These are phyloP conservation scores for Myotis pilosus DNA, from an alignment of 2,797 vertebrate genomes.

Conservation along the genomic window DNA sequence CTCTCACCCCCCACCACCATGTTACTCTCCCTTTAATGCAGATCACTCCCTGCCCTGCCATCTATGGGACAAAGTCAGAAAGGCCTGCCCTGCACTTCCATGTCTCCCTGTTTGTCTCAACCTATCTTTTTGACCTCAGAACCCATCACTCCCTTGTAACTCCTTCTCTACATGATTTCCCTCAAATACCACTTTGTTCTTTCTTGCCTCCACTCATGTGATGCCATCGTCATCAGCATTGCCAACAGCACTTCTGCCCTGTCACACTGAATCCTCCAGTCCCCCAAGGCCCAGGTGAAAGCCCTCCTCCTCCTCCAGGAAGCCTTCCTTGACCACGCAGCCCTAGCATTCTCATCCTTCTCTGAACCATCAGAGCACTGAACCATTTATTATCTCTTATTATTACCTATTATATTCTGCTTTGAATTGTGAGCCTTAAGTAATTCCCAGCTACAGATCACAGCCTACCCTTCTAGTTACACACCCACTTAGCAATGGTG, in stretches of 20 bases:
- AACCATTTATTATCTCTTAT: not conserved
- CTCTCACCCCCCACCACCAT: not conserved
- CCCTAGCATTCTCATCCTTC: not conserved
- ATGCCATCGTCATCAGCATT: not conserved
- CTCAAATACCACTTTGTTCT: not conserved
- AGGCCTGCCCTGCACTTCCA: too few relatives aligned
- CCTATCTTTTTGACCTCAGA: not conserved
- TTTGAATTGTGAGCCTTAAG: constrained; percentile 37
- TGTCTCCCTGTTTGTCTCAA: not conserved
- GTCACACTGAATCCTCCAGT: not conserved
- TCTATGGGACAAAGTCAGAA: not conserved
- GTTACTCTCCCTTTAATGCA: not conserved
- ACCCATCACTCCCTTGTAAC: not conserved
- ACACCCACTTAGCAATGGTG: not conserved
- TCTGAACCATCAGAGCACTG: not conserved
- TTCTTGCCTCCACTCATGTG: not conserved
- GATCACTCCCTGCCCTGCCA: not conserved
- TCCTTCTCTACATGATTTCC: not conserved
- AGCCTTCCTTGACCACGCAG: not conserved
- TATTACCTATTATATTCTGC: not conserved
- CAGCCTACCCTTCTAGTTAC: constrained; percentile 12
- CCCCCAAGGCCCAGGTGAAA: not conserved
- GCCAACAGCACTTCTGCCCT: not conserved
- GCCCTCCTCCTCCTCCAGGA: not conserved
- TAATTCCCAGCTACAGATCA: constrained; percentile 30